Percentiles rank a stretch among this genome's conserved stretches.
Conservation (phyloP, 2,888 invertebrate species). For the Idaea biselata region DNA sequence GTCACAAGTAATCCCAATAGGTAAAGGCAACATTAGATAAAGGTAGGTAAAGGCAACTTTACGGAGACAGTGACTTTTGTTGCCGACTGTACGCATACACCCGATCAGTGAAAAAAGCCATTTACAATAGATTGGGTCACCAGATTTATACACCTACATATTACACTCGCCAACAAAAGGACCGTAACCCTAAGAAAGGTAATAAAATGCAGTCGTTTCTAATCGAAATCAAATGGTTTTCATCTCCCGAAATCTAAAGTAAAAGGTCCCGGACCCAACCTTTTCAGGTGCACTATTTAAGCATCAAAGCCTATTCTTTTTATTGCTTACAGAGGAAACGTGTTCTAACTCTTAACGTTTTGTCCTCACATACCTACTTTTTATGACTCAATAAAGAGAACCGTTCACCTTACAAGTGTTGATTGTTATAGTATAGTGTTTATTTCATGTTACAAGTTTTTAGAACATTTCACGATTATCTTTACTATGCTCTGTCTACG, state of each 20-base stretch:
- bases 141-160: slow-evolving; percentile 1
- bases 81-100: neutral
- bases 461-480: neutral
- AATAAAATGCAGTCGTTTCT: slow-evolving; percentile 8
- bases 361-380: slow-evolving; percentile 37
- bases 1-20: too few relatives aligned
- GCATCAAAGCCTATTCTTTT: slow-evolving; percentile 36
- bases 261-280: slow-evolving; percentile 15
- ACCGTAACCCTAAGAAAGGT: neutral
- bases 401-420: slow-evolving; percentile 21
- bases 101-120: neutral
- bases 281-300: slow-evolving; percentile 45
- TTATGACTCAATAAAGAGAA: slow-evolving; percentile 42
- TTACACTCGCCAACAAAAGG: neutral
- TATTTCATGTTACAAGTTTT: neutral
- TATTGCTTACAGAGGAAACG: slow-evolving; percentile 45
- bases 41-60: too few relatives aligned
- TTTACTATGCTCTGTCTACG: neutral
- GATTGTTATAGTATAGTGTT: slow-evolving; percentile 24
- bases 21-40: too few relatives aligned
- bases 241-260: slow-evolving; percentile 19
- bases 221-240: slow-evolving; percentile 24
- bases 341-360: slow-evolving; percentile 40
- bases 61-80: neutral
- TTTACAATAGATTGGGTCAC: neutral